Evolutionary conservation across 2,113 vertebrate genomes (phyloP), one percentile per base, ranked within the genome.

Genomic region (Synodontis membranacea): DNA sequence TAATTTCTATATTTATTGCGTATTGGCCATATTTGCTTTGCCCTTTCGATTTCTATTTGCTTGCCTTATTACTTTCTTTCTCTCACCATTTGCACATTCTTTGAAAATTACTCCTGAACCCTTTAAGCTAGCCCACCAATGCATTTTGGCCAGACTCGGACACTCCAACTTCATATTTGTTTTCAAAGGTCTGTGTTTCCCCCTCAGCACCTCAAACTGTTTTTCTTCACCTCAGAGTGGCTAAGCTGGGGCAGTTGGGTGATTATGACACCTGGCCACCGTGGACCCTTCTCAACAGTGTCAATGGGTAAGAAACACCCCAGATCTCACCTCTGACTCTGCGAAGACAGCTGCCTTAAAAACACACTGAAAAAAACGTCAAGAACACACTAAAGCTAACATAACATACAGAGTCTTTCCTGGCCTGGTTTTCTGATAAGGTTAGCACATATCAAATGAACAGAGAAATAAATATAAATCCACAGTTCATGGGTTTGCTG

Each of bases 251-350:
- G 66, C 74, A 90, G 87, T 85, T 86, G 88, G 7, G 84, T 90
- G 90, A 94, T 93, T 88, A 93, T 44, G 90, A 93, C 89, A 89
- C 91, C 72, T 37, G 86, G 78, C 76, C 89, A 90, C 86, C 68
- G 21, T 88, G 88, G 85, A 91, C 91, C 90, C 92, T 89, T 90
- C 88, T 91, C 93, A 89, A 92, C 92, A 80, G 80, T 68, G 44
- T 84, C 52, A 39, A 50, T 88, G 86, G 94, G 94, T 94, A 93
- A 96, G 82, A 90, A 28, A 31, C n/a, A 37, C 91, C 88, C 89
- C n/a, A 80, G 74, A 85, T 83, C 89, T 92, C 91, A 93, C 87
- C 89, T 92, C 88, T 91, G 80, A 90, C 90, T 92, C 82, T 84
- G 66, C 87, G 78, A 93, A 88, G 89, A 91, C 28, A 31, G 86